Base-by-base conservation (phyloP, 2,888 invertebrate genomes). In the Erebia ligea region DNA sequence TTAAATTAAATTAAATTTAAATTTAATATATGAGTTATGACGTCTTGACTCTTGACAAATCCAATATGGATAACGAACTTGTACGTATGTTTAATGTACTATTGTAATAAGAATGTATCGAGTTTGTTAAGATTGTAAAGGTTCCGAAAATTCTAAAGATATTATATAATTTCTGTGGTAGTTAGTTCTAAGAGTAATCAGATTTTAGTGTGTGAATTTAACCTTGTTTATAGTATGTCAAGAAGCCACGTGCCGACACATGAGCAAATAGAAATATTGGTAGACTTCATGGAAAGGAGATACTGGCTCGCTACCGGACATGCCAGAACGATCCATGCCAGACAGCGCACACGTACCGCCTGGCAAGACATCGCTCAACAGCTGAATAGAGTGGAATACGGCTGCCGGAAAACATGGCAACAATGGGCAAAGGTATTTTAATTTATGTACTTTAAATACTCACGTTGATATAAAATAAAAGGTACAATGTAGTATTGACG, bases 381-480 rank as follows among this genome's bases (percentile, higher is more conserved):
- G 42, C 54, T 65, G 15, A 65, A 65, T 21, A 56, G 42, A 42
- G 65, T 56, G 15, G 40, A 56, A 1, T 56, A 21, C 5, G 65
- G 65, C 17, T 65, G 65, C 19, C 56, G 42, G 40, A 65, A 65
- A 19, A 65, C 65, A 1, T 65, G 65, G 65, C 65, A 65, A 19
- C 65, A 65, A 9, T 65, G 65, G 65, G 65, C 65, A 25, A 65
- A 65, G 65, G 65, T 65, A n/a, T 17, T 40, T 59, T n/a, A 8
- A n/a, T 8, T 21, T 40, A 10, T 17, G 40, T 40, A 25, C 3
- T 34, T 34, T 34, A 34, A 34, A 34, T 34, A 1, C 34, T 34
- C 34, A 42, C 50, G n/a, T 50, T 50, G 15, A 50, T 50, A 50
- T 45, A 45, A 45, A 45, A 45, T 13, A 45, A 1, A 13, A 13